Conservation (phyloP, 2,113 vertebrate species). For the Stictonetta naevosa region DNA sequence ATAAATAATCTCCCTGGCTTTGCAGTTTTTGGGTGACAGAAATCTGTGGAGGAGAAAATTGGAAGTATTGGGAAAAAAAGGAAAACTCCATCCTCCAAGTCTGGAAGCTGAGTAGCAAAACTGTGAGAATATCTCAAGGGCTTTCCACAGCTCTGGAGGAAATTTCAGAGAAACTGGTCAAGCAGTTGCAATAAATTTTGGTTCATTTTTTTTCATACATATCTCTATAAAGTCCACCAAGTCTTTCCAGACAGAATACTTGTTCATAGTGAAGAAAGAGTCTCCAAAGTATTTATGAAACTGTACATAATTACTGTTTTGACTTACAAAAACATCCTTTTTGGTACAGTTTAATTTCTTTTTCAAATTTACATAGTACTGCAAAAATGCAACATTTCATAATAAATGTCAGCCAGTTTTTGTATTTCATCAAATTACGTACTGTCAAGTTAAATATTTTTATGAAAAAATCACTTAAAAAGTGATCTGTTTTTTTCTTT, state of each 20-base stretch:
- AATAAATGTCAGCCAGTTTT: not conserved
- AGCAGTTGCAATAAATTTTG: not conserved
- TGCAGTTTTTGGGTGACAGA: not conserved
- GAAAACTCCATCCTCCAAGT: not conserved
- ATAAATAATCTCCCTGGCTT: conserved; percentile 27
- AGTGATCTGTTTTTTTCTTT: not conserved
- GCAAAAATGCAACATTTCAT: not conserved
- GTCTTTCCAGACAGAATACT: not conserved
- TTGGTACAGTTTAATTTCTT: not conserved
- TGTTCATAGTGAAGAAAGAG: not conserved
- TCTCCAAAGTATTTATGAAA: not conserved
- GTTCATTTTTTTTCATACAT: not conserved
- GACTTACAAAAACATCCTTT: not conserved
- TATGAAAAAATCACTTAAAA: not conserved
- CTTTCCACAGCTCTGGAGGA: not conserved
- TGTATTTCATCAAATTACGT: not conserved
- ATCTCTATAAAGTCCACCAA: not conserved
- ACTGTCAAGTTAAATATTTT: not conserved
- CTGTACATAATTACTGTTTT: not conserved
- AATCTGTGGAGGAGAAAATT: not conserved
- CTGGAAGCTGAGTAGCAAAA: not conserved
- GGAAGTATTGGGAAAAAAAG: not conserved
- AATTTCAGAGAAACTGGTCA: not conserved
- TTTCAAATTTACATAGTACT: not conserved
- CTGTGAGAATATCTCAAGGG: not conserved